These are phyloP conservation scores for Antheraea yamamai DNA, from an alignment of 2,888 invertebrate species.

Conservation along the genomic window DNA sequence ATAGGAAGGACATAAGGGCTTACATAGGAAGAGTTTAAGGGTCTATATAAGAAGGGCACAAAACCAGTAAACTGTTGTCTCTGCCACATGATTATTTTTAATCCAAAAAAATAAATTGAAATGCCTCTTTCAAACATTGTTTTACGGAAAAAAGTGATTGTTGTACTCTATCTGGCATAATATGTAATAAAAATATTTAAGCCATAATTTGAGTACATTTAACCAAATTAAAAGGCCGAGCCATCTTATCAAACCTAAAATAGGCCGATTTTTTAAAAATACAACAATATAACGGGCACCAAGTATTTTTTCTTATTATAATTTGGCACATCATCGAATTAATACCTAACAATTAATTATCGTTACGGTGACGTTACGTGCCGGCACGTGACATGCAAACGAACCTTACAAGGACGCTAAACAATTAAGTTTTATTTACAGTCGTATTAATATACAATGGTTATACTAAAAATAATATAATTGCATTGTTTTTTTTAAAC, in stretches of 20 bases:
- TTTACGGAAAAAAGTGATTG: no score
- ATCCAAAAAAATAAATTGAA: no score
- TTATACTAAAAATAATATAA: slow-evolving; percentile 14
- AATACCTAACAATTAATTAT: not conserved
- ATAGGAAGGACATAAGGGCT: no score
- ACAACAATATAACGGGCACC: not conserved
- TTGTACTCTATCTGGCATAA: not conserved
- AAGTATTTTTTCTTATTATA: not conserved
- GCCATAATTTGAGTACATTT: no score
- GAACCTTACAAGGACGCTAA: slow-evolving; percentile 32
- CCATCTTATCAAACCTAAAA: not conserved
- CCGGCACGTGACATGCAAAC: slow-evolving; percentile 11
- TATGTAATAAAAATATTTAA: not conserved
- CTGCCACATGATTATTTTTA: no score
- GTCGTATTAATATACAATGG: slow-evolving; percentile 23
- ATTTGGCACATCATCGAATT: not conserved
- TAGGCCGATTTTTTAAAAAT: no score
- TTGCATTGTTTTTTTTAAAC: slow-evolving; percentile 12
- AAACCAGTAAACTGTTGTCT: no score
- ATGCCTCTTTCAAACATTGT: no score
- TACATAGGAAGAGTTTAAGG: no score
- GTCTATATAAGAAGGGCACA: no score
- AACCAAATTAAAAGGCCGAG: not conserved
- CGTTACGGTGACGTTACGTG: slow-evolving; percentile 2
- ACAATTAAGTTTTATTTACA: slow-evolving; percentile 34